Percentiles rank a stretch among this genome's conserved stretches.
Evolutionary conservation across 2,888 invertebrate species (phyloP).

Genomic region (Globia sparganii): DNA sequence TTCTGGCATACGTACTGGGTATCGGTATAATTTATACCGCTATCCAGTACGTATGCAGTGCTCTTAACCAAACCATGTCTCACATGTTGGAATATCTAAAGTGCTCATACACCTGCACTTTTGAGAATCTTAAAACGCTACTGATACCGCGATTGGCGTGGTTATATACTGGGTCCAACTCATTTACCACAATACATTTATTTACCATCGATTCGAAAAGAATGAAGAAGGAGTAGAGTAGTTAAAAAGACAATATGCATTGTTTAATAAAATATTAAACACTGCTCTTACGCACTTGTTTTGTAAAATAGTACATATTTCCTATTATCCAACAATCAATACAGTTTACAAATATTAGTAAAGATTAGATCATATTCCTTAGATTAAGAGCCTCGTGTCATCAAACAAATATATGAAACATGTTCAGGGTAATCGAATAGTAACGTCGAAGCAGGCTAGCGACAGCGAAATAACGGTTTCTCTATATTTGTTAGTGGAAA

Average conservation of each 20-base stretch:
- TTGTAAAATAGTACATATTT: neutral
- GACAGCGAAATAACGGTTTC: constrained; percentile 23
- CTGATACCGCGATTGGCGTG: neutral
- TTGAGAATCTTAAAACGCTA: neutral
- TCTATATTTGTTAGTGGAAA: constrained; percentile 55
- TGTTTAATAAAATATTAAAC: neutral
- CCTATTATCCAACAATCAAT: constrained; percentile 34
- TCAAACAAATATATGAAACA: constrained; percentile 10
- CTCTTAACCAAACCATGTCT: neutral
- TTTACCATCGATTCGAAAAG: neutral
- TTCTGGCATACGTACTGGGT: too few species aligned
- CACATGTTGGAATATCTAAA: neutral
- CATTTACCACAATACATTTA: neutral
- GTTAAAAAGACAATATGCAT: neutral
- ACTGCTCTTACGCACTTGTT: constrained; percentile 7
- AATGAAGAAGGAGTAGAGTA: neutral
- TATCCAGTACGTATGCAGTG: neutral
- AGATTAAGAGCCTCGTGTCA: constrained; percentile 37
- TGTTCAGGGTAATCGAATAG: constrained; percentile 6
- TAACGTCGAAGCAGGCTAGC: constrained; percentile 18
- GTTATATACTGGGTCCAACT: neutral
- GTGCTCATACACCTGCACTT: neutral
- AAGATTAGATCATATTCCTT: constrained; percentile 19
- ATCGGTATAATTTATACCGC: too few species aligned
- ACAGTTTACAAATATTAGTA: constrained; percentile 38